Evolutionary conservation across 2,113 vertebrate genomes (phyloP), one percentile per base, ranked within the genome.

Genomic region (Petroica traversi): DNA sequence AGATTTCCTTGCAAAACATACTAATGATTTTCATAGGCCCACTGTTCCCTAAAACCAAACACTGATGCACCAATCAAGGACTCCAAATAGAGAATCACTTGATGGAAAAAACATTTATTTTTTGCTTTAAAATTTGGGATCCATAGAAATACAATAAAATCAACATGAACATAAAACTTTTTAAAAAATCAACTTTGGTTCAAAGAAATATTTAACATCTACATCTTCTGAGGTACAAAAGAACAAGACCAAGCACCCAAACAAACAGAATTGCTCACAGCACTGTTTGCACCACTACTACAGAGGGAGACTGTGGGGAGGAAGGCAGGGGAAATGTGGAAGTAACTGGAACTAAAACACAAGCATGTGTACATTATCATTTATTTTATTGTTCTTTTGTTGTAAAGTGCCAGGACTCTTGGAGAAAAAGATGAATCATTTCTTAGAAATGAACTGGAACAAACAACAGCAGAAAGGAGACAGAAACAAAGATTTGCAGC

Each of bases 141-240:
- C 88, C 85, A 97, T 85, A 97, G 95, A 97, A 98, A 98, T 96
- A 92, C 84, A 97, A 97, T 97, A 97, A 96, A 96, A 96, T 97
- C 93, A 96, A 96, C 85, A 96, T 84, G 88, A 97, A 97, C 96
- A 97, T 96, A 97, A 90, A 93, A 94, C 55, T 73, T 94, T 33
- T 9, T 28, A 45, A 57, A 48, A 59, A 81, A 81, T 3, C 9
- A 95, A 93, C 95, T 98, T 97, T 97, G 96, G 97, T 97, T 98
- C 82, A 93, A 68, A 95, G 94, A 96, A 96, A 97, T 92, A 96
- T 97, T 95, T 96, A 96, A 97, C 93, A 97, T 67, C 91, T 92
- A 95, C 85, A 92, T 96, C 92, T 77, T 92, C 72, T 97, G 97
- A 98, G 97, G 95, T 97, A 95, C 89, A 84, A 88, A 94, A 94